Evolutionary conservation across 2,113 vertebrate genomes (phyloP).

Genomic region (Lagopus muta): DNA sequence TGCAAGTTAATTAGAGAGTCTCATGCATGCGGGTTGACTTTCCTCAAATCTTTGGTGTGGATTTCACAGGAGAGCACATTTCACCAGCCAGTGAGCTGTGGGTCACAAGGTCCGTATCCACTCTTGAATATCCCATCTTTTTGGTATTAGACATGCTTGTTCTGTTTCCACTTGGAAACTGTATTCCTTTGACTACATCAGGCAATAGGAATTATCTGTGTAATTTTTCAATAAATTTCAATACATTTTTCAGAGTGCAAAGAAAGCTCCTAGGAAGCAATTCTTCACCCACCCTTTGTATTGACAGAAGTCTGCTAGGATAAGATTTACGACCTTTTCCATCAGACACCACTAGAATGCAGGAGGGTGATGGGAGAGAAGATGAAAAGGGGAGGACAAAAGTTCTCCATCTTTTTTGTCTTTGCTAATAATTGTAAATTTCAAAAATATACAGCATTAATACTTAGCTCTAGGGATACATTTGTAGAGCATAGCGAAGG

Average conservation of each 20-base stretch:
- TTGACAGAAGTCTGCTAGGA: neutral
- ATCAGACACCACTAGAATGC: neutral
- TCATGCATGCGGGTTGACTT: neutral
- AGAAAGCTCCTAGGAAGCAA: neutral
- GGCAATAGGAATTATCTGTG: neutral
- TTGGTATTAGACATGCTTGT: neutral
- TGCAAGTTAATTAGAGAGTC: conserved; percentile 49
- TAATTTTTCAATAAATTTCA: neutral
- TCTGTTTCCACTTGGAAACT: neutral
- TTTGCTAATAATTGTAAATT: neutral
- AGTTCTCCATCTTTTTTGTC: neutral
- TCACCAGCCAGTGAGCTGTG: neutral
- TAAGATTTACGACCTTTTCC: neutral
- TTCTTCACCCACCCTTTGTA: neutral
- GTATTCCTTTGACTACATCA: neutral
- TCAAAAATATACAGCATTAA: neutral
- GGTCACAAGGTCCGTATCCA: fast-evolving
- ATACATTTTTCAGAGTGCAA: neutral
- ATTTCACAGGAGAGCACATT: neutral
- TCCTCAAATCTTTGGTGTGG: neutral
- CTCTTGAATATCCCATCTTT: neutral
- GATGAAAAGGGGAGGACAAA: conserved; percentile 1
- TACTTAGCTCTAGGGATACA: neutral
- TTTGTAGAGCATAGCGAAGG: neutral
- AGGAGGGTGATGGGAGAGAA: neutral